These are phyloP conservation scores for Rhinella marina DNA, from an alignment of 2,797 vertebrate species.

Conservation along the genomic window DNA sequence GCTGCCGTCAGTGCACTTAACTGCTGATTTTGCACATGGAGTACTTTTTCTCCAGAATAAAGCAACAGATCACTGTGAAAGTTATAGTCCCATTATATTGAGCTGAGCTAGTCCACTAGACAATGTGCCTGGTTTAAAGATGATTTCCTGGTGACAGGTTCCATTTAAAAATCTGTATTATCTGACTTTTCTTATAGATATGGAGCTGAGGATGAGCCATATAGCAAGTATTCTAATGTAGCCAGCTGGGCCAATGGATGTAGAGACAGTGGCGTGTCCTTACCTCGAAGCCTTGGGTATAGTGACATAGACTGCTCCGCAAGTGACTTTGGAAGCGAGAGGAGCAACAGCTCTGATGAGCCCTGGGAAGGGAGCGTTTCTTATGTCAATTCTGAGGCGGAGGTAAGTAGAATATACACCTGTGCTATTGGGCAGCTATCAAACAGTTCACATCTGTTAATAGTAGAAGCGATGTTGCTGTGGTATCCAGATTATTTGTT, in stretches of 20 bases:
- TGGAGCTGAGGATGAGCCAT: slow-evolving; percentile 63
- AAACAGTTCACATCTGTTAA: background rate
- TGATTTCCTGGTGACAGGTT: background rate
- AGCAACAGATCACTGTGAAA: no score
- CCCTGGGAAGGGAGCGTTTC: slow-evolving; percentile 75
- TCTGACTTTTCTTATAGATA: slow-evolving; percentile 54
- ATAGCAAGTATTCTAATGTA: slow-evolving; percentile 67
- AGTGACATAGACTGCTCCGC: slow-evolving; percentile 62
- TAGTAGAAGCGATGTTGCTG: background rate
- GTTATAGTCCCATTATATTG: no score
- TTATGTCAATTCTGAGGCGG: slow-evolving; percentile 73
- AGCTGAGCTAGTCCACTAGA: no score
- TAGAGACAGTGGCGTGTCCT: slow-evolving; percentile 77
- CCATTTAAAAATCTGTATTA: background rate
- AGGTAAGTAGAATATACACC: slow-evolving; percentile 67
- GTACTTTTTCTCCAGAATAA: no score
- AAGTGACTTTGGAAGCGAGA: slow-evolving; percentile 75
- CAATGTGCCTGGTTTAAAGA: no score
- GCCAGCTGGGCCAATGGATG: slow-evolving; percentile 75
- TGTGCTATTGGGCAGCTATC: background rate
- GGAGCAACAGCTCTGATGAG: slow-evolving; percentile 69
- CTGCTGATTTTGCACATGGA: no score
- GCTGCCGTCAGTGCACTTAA: no score
- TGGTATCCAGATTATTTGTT: background rate
- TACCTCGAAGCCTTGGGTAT: slow-evolving; percentile 65